Conservation (phyloP, 2,888 invertebrate genomes). For the Pristionchus fissidentatus region DNA sequence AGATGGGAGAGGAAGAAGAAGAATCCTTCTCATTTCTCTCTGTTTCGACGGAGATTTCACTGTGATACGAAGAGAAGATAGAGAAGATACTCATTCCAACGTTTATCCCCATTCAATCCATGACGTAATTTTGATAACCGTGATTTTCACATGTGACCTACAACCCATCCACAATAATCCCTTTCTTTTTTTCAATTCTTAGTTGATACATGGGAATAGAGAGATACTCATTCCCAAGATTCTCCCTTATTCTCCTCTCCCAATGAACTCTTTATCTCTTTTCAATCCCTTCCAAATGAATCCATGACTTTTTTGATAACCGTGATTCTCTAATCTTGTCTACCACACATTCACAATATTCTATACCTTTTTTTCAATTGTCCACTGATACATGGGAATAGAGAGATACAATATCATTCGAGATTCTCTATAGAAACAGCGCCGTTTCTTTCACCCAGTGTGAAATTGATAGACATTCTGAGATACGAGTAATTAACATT, state of each 20-base stretch:
- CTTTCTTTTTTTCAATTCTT: neutral
- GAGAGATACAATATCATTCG: neutral
- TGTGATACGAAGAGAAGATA: neutral
- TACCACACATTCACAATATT: neutral
- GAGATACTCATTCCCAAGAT: no score
- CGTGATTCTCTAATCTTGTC: neutral
- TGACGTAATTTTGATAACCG: neutral
- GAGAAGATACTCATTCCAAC: constrained; percentile 1
- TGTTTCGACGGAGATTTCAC: neutral
- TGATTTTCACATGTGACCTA: neutral
- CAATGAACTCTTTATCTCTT: no score
- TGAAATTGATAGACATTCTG: neutral
- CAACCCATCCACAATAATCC: neutral
- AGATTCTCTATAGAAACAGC: constrained; percentile 15
- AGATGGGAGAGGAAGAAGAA: neutral
- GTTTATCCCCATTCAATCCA: no score
- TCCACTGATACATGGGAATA: neutral
- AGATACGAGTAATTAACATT: neutral
- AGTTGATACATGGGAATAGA: constrained; percentile 7
- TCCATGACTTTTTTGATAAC: neutral
- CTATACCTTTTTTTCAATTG: neutral
- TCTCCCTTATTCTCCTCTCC: neutral
- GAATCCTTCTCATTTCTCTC: neutral
- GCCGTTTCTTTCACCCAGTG: neutral
- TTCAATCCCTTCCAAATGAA: no score